Evolutionary conservation across 1,140 invertebrate species (phyloP), one percentile per base, ranked within the genome.

Genomic region (Ips typographus): DNA sequence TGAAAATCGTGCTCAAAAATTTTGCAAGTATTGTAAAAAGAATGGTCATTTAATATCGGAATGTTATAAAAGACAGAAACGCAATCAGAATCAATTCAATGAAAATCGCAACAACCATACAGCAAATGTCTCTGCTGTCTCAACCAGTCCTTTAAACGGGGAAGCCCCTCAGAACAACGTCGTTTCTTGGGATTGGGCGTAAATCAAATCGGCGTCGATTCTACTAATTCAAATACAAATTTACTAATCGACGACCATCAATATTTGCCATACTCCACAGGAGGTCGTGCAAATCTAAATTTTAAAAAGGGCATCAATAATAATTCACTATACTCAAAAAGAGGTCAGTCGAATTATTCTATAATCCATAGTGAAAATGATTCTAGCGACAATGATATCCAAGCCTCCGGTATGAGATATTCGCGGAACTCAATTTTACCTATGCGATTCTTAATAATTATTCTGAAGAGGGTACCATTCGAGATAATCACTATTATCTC

Each of bases 21-120:
- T 67, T 41, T 73, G 68, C 51, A 61, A 61, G 56, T 71, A 73
- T 69, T 73, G 65, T 51, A 73, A 71, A 38, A 72, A 73, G 60
- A 49, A 7, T 51, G 67, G 67, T 47, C 71, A 73, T 66, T 8
- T 73, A 65, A 73, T 73, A 57, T 39, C 22, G 1, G 72, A 72
- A 65, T 73, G 71, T 66, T 57, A 65, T 8, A 73, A 69, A 73
- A 61, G 2, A 2, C 6, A 49, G 22, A 8, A 49, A 8, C 7
- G 22, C 44, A 49, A 49, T 49, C 7, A 49, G 7, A 49, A 49
- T 8, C 7, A 49, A 49, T 22, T 49, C 44, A 49, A 49, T 6
- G 3, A 49, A 49, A 49, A 8, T 49, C 44, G 22, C 44, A 49
- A 49, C 6, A 22, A 49, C 22, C 22, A 49, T 43, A 22, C 37